Percentiles rank a stretch among this genome's conserved stretches.
These are phyloP conservation scores for Chascanopsetta lugubris DNA, from an alignment of 2,113 vertebrate species.

Conservation along the genomic window DNA sequence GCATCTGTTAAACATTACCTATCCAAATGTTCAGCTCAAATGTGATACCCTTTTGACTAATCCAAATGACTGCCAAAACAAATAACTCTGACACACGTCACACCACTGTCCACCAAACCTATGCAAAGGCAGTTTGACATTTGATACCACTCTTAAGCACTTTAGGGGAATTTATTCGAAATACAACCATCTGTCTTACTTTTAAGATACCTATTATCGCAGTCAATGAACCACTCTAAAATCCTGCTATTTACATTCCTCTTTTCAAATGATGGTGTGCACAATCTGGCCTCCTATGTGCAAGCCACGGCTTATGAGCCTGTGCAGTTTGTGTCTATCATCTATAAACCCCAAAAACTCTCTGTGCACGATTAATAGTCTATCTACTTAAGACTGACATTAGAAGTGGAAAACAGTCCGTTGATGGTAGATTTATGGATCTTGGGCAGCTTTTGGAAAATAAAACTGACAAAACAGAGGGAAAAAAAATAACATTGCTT, in stretches of 20 bases:
- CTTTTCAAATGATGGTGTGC: neutral
- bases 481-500: neutral
- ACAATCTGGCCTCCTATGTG: neutral
- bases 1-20: neutral
- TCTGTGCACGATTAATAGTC: too few relatives aligned
- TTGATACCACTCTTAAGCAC: neutral
- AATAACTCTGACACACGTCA: conserved; percentile 27
- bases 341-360: too few relatives aligned
- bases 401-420: neutral
- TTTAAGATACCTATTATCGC: neutral
- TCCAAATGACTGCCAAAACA: conserved; percentile 4
- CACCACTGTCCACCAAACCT: too few relatives aligned
- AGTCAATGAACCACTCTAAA: neutral
- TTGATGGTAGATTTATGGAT: neutral
- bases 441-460: neutral
- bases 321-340: neutral
- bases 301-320: neutral
- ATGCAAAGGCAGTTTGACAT: too few relatives aligned
- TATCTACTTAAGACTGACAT: neutral
- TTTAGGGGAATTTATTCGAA: neutral
- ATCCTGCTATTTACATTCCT: neutral
- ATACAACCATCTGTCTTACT: neutral
- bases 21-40: neutral
- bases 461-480: neutral
- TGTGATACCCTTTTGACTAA: neutral